Evolutionary conservation across 2,113 vertebrate species (phyloP), one percentile per base, ranked within the genome.

Genomic region (Tragelaphus strepsiceros): DNA sequence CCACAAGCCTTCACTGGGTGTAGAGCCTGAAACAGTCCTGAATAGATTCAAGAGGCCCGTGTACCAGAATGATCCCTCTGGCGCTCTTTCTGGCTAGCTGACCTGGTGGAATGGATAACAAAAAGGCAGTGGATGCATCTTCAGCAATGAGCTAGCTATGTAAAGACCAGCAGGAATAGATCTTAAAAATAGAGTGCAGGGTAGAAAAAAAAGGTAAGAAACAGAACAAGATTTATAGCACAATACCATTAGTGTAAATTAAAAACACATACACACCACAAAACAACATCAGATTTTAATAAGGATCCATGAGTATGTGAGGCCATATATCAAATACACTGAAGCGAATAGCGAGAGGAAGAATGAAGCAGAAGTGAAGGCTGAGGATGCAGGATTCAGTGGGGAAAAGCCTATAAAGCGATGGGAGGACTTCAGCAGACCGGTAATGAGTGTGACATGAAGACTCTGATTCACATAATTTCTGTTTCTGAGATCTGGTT

Each of bases 201-300:
- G 35, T 81, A 53, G 32, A 54, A 8, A 16, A 80, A 91, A 87
- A 82, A 51, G 14, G 59, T 17, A 96, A 96, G 80, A 87, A 84
- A 81, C 83, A 92, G 53, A 96, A 93, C 12, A 96, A 98, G 97
- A 98, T 98, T 97, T 97, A 98, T 92, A 94, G 88, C 64, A 93
- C 51, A 93, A 78, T 82, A 56, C 74, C 95, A 97, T 97, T 97
- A 81, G 84, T 93, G 74, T 97, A 97, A 97, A 98, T 98, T 98
- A 98, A 97, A 97, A 97, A 97, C 95, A 91, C 90, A 96, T 93
- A 88, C 84, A 83, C 77, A 80, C 51, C 30, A 92, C 74, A 77
- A 96, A 97, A 90, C 95, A 94, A 77, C 54, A 92, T 92, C 96
- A 88, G 96, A 90, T 82, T 97, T 96, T 97, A 98, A 98, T 95